A percentile compares a stretch with the other conserved stretches of the same genome.
Conservation (phyloP, 2,797 vertebrate genomes). For the Pseudocheirus occidentalis region DNA sequence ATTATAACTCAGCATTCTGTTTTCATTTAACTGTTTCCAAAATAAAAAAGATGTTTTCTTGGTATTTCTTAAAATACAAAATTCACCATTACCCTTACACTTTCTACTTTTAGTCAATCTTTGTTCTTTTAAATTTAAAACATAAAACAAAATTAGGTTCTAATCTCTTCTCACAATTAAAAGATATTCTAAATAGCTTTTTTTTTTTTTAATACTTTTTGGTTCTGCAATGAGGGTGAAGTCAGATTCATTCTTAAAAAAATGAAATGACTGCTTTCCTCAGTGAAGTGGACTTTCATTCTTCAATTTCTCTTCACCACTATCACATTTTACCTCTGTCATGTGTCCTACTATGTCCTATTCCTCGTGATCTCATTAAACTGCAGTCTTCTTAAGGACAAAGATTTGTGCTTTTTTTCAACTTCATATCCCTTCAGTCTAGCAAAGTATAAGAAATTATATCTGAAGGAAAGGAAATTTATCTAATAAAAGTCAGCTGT, state of each 20-base stretch:
- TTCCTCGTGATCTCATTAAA: too few relatives aligned
- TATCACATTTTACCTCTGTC: too few relatives aligned
- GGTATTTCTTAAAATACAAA: background rate
- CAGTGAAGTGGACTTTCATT: too few relatives aligned
- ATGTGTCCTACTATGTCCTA: too few relatives aligned
- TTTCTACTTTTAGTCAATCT: background rate
- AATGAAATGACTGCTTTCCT: background rate
- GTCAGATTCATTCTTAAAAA: background rate
- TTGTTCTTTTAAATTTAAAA: conserved; percentile 1
- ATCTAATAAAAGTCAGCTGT: too few relatives aligned
- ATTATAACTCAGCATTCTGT: background rate
- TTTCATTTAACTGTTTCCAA: background rate
- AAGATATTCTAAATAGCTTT: conserved; percentile 6
- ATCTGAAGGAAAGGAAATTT: too few relatives aligned
- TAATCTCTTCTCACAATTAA: conserved; percentile 2
- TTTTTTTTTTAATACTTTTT: conserved; percentile 9
- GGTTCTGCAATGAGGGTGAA: background rate
- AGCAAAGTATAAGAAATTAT: too few relatives aligned
- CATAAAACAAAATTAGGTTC: background rate
- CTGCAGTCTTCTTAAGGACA: too few relatives aligned
- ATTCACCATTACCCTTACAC: background rate
- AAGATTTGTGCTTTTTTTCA: too few relatives aligned
- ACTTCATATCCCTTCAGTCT: too few relatives aligned
- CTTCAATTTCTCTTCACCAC: too few relatives aligned
- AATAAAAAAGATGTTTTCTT: background rate